Evolutionary conservation across 2,113 vertebrate genomes (phyloP).

Genomic region (Tiliqua scincoides): DNA sequence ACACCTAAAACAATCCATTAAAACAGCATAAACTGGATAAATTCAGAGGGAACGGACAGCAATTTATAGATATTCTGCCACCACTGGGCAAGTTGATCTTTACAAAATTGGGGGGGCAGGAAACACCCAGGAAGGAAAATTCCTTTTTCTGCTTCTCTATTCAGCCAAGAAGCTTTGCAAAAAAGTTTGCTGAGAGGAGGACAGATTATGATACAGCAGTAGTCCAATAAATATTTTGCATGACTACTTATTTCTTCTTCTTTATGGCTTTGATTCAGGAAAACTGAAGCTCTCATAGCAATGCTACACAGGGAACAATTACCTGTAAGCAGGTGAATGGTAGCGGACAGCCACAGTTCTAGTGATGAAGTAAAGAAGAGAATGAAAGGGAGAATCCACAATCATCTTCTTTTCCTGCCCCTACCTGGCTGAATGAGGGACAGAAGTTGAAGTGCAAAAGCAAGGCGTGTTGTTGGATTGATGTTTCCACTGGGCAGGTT

Average conservation of each 20-base stretch:
- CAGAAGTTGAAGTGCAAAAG: slow-evolving; percentile 84
- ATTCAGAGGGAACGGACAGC: background rate
- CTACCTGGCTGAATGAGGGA: slow-evolving; percentile 83
- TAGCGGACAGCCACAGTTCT: no score
- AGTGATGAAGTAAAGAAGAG: background rate
- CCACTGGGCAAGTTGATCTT: no score
- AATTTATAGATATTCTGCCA: no score
- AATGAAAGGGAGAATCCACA: background rate
- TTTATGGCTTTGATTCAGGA: no score
- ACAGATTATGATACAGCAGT: background rate
- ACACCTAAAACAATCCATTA: background rate
- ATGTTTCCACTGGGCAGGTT: slow-evolving; percentile 74
- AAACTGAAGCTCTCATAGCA: no score
- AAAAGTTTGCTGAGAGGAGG: background rate
- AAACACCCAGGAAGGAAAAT: no score
- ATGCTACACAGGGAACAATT: no score
- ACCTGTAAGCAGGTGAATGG: no score
- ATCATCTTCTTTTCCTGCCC: background rate
- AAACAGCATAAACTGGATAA: background rate
- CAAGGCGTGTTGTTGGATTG: slow-evolving; percentile 73
- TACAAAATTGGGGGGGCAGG: no score
- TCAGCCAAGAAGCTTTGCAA: background rate
- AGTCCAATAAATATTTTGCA: background rate
- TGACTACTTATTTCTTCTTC: no score
- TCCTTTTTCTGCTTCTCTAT: background rate